These are phyloP conservation scores for Hymenochirus boettgeri DNA, from an alignment of 2,113 vertebrate species.

Conservation along the genomic window DNA sequence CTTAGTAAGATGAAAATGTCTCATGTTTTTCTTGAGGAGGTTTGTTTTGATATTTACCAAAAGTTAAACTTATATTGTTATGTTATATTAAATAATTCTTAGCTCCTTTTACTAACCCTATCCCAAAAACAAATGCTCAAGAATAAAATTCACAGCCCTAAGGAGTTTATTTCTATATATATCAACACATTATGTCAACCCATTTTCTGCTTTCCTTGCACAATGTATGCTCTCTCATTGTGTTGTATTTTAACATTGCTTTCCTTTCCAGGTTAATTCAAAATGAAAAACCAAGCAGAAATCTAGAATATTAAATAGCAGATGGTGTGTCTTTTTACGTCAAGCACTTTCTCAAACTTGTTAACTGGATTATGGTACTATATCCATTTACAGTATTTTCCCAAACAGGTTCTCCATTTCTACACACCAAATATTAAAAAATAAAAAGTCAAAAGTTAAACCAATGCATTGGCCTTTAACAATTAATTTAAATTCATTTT, in stretches of 20 bases:
- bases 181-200: slow-evolving; percentile 30
- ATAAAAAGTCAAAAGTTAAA: too few relatives aligned
- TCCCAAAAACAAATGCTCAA: slow-evolving; percentile 23
- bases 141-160: slow-evolving; percentile 35
- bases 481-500: too few relatives aligned
- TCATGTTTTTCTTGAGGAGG: too few relatives aligned
- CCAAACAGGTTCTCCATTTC: too few relatives aligned
- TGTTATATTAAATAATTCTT: too few relatives aligned
- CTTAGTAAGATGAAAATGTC: too few relatives aligned
- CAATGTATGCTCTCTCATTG: slow-evolving; percentile 11
- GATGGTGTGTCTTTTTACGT: slow-evolving; percentile 11
- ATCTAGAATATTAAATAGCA: slow-evolving; percentile 29
- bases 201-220: slow-evolving; percentile 12
- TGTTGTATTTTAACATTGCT: slow-evolving; percentile 14
- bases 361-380: too few relatives aligned
- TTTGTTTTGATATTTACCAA: too few relatives aligned
- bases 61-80: too few relatives aligned
- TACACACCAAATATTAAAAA: too few relatives aligned
- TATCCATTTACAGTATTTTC: too few relatives aligned
- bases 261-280: slow-evolving; percentile 28
- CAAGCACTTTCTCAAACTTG: slow-evolving; percentile 26
- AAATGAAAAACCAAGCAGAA: slow-evolving; percentile 32
- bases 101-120: slow-evolving; percentile 24
- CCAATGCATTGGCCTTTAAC: too few relatives aligned
- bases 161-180: slow-evolving; percentile 31